Conservation (phyloP, 2,113 vertebrate genomes). For the Sturnus vulgaris region DNA sequence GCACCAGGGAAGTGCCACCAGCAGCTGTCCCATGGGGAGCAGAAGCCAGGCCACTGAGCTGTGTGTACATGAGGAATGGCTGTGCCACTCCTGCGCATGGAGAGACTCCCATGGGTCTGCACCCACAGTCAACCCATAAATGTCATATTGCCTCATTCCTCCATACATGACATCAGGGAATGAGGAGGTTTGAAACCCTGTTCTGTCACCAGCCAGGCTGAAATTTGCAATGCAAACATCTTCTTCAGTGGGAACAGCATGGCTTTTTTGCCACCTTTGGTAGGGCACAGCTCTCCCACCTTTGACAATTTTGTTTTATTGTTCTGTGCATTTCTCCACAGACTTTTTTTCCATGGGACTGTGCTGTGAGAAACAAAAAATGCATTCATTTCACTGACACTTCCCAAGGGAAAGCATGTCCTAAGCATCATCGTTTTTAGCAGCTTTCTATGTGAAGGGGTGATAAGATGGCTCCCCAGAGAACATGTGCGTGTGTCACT, state of each 20-base stretch:
- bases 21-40: accelerated
- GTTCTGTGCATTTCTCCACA: neutral
- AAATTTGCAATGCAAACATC: neutral
- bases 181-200: neutral
- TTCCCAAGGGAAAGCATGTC: conserved; percentile 15
- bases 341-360: neutral
- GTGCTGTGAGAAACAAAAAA: neutral
- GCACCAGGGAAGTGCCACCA: neutral
- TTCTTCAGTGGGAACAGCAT: neutral
- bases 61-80: accelerated
- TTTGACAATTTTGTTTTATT: neutral
- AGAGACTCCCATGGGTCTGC: neutral
- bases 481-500: neutral
- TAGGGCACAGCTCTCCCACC: neutral
- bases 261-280: neutral
- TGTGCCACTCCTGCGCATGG: accelerated
- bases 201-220: neutral
- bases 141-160: neutral
- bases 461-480: neutral
- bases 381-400: neutral
- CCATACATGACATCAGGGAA: too few species aligned
- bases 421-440: neutral
- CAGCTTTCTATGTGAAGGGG: neutral
- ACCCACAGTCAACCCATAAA: neutral
- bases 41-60: neutral